Evolutionary conservation across 2,113 vertebrate genomes (phyloP).

Genomic region (Periophthalmodon schlosseri): DNA sequence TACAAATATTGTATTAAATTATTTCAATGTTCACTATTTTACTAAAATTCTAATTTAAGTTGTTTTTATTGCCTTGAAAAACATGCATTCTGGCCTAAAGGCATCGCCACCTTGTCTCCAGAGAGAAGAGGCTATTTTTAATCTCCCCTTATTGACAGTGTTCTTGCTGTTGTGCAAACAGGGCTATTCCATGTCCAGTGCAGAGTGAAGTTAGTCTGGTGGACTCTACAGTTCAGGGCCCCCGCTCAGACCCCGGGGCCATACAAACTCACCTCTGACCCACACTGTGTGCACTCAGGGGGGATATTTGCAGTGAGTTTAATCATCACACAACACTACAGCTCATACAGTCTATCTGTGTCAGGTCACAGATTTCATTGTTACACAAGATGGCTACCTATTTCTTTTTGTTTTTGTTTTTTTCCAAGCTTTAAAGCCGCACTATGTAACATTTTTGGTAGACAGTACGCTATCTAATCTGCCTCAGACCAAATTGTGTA

Average conservation of each 20-base stretch:
- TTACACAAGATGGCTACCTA: not conserved
- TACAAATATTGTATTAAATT: no score
- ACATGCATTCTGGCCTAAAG: no score
- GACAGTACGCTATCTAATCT: no score
- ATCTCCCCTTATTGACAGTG: not conserved
- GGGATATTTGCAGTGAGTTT: not conserved
- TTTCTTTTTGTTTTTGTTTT: not conserved
- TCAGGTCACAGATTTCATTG: not conserved
- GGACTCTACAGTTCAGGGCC: not conserved
- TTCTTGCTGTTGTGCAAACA: not conserved
- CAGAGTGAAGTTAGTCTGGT: not conserved
- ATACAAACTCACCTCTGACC: not conserved
- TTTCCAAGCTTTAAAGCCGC: no score
- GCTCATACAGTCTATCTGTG: not conserved
- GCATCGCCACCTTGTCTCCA: no score
- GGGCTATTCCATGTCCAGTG: not conserved
- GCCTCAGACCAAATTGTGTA: no score
- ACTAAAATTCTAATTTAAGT: no score
- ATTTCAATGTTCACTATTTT: no score
- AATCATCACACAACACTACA: not conserved
- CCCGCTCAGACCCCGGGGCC: not conserved
- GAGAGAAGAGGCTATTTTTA: not conserved
- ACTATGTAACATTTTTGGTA: no score
- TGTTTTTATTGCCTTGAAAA: no score
- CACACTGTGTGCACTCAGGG: not conserved